Percentiles rank a stretch among this genome's conserved stretches.
These are phyloP conservation scores for Pavo muticus DNA, from an alignment of 2,113 vertebrate genomes.

Conservation along the genomic window DNA sequence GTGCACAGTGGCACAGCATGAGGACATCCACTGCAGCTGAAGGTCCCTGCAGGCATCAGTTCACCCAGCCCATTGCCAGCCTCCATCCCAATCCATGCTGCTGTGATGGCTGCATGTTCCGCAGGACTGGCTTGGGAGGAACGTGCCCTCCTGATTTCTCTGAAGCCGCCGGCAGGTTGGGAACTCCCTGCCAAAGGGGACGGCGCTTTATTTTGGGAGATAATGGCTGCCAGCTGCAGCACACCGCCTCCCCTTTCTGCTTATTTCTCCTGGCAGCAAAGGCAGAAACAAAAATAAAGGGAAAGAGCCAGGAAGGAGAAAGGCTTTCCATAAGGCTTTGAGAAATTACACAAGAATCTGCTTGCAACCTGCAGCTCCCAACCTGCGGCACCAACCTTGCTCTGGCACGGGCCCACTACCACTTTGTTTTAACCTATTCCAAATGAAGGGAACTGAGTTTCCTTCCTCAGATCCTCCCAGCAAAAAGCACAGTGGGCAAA, in stretches of 20 bases:
- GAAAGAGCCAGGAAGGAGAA: neutral
- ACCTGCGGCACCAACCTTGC: neutral
- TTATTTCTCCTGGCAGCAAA: neutral
- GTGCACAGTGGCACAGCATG: too few relatives aligned
- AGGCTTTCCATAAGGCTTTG: neutral
- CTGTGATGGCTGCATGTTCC: too few relatives aligned
- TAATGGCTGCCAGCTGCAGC: neutral
- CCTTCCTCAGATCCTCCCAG: slow-evolving; percentile 55
- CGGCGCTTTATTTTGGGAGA: neutral
- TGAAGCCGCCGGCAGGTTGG: slow-evolving; percentile 3
- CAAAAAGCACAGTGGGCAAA: slow-evolving; percentile 64
- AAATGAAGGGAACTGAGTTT: neutral
- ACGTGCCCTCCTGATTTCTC: neutral
- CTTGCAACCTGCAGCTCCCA: fast-evolving
- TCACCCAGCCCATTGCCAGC: too few relatives aligned
- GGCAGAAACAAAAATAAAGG: neutral
- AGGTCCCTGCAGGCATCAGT: too few relatives aligned
- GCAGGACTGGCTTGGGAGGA: neutral
- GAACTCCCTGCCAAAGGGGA: neutral
- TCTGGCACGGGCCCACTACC: slow-evolving; percentile 8
- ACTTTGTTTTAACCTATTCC: slow-evolving; percentile 24
- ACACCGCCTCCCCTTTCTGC: neutral
- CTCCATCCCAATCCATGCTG: neutral
- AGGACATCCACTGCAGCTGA: too few relatives aligned
- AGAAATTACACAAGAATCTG: neutral